Conservation (phyloP, 2,113 vertebrate species). For the Bathybates hornii region DNA sequence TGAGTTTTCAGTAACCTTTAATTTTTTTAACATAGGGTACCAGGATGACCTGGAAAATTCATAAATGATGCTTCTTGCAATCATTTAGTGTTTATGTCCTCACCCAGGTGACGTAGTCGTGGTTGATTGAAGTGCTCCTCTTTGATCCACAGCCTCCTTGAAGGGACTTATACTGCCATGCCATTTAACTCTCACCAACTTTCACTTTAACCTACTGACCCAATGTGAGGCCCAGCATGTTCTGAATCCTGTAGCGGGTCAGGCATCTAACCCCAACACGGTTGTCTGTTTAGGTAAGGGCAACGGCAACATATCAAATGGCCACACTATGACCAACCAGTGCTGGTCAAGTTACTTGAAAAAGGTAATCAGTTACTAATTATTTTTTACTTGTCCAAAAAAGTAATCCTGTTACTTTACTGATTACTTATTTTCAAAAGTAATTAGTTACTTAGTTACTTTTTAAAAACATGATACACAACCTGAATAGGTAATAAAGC, state of each 20-base stretch:
- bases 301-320: not conserved
- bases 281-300: not conserved
- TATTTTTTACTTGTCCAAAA: not conserved
- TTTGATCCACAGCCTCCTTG: not conserved
- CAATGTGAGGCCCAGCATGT: not conserved
- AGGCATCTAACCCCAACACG: not conserved
- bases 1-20: not conserved
- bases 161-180: not conserved
- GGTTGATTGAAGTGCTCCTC: not conserved
- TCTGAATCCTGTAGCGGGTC: not conserved
- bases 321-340: not conserved
- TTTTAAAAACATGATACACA: too few species aligned
- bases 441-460: not conserved
- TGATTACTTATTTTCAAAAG: not conserved
- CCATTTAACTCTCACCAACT: not conserved
- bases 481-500: too few species aligned
- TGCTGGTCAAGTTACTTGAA: not conserved
- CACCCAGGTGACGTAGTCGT: not conserved
- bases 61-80: not conserved
- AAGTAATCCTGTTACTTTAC: not conserved
- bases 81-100: not conserved
- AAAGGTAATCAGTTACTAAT: not conserved
- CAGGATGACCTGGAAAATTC: not conserved
- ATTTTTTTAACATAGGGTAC: not conserved
- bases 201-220: not conserved